A percentile compares a stretch with the other conserved stretches of the same genome.
Evolutionary conservation across 1,140 invertebrate species (phyloP).

Genomic region (Pemphigus obesinymphae): DNA sequence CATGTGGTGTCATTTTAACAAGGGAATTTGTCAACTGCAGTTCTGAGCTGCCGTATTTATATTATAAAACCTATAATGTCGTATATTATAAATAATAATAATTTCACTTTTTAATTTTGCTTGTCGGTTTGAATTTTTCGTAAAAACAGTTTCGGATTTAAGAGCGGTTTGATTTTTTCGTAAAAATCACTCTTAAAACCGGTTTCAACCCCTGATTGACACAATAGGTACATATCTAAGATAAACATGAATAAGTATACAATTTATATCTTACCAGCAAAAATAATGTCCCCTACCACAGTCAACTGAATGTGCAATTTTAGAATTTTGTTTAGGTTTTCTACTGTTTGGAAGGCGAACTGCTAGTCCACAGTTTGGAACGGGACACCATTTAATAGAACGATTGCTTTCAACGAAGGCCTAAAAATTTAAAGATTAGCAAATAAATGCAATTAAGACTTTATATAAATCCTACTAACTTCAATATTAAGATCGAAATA

Average conservation of each 20-base stretch:
- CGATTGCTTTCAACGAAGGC: conserved; percentile 71
- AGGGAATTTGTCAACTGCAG: no score
- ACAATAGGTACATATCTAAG: not conserved
- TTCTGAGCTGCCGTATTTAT: no score
- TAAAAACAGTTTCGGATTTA: no score
- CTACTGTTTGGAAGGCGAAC: conserved; percentile 61
- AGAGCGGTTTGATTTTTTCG: no score
- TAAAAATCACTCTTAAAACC: no score
- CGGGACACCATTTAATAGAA: conserved; percentile 70
- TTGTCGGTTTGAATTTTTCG: no score
- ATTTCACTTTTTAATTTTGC: no score
- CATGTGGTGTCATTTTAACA: no score
- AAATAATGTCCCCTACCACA: conserved; percentile 70
- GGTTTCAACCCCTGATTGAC: no score
- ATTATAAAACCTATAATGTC: no score
- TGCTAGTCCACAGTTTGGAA: conserved; percentile 64
- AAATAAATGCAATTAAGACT: not conserved
- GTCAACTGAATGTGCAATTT: conserved; percentile 65
- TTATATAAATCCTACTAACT: conserved; percentile 49
- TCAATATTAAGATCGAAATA: conserved; percentile 72
- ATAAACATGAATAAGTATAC: not conserved
- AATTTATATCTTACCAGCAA: conserved; percentile 59
- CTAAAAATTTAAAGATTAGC: conserved; percentile 49
- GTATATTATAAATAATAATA: no score
- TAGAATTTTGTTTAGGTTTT: conserved; percentile 47